These are phyloP conservation scores for Cryptocephalus moraei DNA, from an alignment of 2,888 invertebrate species.

Conservation along the genomic window DNA sequence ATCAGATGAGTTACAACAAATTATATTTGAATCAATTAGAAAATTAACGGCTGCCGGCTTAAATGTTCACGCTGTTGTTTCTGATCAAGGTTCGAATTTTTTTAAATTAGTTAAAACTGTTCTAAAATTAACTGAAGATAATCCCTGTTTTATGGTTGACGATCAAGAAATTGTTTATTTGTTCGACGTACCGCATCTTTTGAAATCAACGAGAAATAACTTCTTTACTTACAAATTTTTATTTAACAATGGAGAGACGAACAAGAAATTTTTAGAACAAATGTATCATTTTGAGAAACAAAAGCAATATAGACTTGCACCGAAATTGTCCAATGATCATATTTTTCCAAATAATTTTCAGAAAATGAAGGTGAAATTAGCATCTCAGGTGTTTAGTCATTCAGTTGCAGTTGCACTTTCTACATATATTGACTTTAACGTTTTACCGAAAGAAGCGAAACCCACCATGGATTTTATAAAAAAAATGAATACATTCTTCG, in stretches of 20 bases:
- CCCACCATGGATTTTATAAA: slow-evolving; percentile 7
- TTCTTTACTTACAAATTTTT: slow-evolving; percentile 7
- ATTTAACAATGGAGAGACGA: slow-evolving; percentile 3
- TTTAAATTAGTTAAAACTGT: neutral
- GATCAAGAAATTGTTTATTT: slow-evolving; percentile 5
- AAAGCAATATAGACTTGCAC: slow-evolving; percentile 5
- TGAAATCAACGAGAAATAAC: too few relatives aligned
- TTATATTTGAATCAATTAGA: neutral
- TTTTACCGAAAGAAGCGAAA: slow-evolving; percentile 4
- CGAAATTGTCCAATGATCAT: slow-evolving; percentile 14
- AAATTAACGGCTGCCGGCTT: neutral
- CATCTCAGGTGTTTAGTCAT: slow-evolving; percentile 14
- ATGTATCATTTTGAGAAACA: slow-evolving; percentile 10
- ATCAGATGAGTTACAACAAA: neutral
- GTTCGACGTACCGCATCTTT: slow-evolving; percentile 7
- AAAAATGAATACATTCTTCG: slow-evolving; percentile 9
- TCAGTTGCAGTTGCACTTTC: slow-evolving; percentile 11
- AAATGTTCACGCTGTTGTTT: neutral
- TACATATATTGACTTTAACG: slow-evolving; percentile 6
- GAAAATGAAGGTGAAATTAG: slow-evolving; percentile 13
- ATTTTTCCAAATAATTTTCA: slow-evolving; percentile 12
- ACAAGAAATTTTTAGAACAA: slow-evolving; percentile 9
- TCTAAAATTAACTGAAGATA: neutral
- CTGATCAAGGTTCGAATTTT: neutral
- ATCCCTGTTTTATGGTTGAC: neutral